Base-by-base conservation (phyloP, 1,140 invertebrate species). In the Drosophila sproati region DNA sequence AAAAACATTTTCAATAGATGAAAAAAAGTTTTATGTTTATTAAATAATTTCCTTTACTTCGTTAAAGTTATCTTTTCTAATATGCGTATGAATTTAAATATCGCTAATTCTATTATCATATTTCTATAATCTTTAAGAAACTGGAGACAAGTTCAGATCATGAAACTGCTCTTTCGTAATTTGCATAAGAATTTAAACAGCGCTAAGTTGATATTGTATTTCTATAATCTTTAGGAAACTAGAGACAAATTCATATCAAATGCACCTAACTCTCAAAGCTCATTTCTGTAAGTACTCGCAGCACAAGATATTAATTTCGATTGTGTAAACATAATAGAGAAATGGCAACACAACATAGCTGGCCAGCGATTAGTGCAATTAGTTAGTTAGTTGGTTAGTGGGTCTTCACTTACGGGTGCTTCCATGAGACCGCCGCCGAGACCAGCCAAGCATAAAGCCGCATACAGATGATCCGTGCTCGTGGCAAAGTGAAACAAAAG, bases 341-440 rank as follows among this genome's bases (percentile, higher is more conserved):
- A 20, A 20, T 20, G 43, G 35, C 43, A 2, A 71, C 45, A 39
- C 41, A 48, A 57, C 12, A 34, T 34, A 34, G 4, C 7, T 28
- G 52, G 41, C 20, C 8, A 28, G 7, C 51, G 32, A 50, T 41
- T 28, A 48, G 31, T 55, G 10, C 69, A 72, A 57, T 64, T 50
- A 57, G 29, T 50, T 73, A 34, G 47, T 54, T 37, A 34, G 70
- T 61, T 73, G 39, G 69, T 67, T 29, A 37, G 50, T 64, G 32
- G 43, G 12, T 4, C 20, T 4, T 64, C 39, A 88, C 94, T 94
- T 93, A 97, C 96, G 3, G 96, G 96, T 66, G 96, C 96, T 93
- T 97, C 96, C 47, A 96, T 92, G 0, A 97, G 91, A 52, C 96
- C 96, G 55, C 96, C 96, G 3, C 95, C 95, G 1, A 97, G 73